These are phyloP conservation scores for Drosophila nr. perissopoda DNA, from an alignment of 2,888 invertebrate genomes.

Conservation along the genomic window DNA sequence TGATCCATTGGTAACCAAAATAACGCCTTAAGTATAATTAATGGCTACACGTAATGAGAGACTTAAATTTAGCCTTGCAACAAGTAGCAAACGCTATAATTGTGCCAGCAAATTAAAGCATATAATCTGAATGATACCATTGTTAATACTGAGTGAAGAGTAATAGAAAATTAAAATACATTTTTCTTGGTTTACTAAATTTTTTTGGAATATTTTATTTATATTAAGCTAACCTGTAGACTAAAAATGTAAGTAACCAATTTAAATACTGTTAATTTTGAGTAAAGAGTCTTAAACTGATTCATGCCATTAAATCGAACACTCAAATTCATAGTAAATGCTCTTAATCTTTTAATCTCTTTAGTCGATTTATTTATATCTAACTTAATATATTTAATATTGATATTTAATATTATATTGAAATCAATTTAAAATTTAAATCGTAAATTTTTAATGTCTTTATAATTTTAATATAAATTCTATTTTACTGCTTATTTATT, in stretches of 20 bases:
- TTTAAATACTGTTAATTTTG: neutral
- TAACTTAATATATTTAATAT: neutral
- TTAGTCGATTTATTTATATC: neutral
- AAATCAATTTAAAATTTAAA: neutral
- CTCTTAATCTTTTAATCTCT: neutral
- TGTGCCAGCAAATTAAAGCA: neutral
- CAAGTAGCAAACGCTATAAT: slow-evolving; percentile 8
- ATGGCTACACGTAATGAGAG: slow-evolving; percentile 38
- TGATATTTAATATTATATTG: neutral
- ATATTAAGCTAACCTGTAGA: too few species aligned
- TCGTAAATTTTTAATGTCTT: neutral
- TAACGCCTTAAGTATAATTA: slow-evolving; percentile 48
- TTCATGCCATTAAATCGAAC: neutral
- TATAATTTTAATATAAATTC: neutral
- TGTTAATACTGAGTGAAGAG: neutral
- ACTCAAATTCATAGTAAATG: neutral
- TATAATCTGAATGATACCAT: neutral
- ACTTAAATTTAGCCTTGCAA: slow-evolving; percentile 8
- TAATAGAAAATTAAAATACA: too few species aligned
- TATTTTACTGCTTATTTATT: neutral
- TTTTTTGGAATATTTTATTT: too few species aligned
- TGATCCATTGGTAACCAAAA: slow-evolving; percentile 10
- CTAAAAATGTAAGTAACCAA: too few species aligned
- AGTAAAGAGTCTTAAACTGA: too few species aligned
- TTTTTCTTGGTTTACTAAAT: too few species aligned